Base-by-base conservation (phyloP, 2,888 invertebrate genomes). In the Idaea dimidiata region DNA sequence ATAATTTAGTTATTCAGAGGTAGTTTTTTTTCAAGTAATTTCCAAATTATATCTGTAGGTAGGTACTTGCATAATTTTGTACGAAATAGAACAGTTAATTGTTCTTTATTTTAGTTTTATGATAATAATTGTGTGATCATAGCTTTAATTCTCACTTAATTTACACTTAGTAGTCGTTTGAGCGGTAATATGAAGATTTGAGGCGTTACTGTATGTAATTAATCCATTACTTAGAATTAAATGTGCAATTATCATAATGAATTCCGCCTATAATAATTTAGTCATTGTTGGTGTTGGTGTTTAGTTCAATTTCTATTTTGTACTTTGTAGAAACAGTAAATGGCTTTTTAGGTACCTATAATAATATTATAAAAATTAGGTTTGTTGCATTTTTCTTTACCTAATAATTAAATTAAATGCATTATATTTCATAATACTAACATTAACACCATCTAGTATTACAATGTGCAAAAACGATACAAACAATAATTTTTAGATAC, bases 1-100 rank as follows among this genome's bases (percentile, higher is more conserved):
- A 67, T 72, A 73, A 78, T 77, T 75, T 72, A 72, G 72, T 69
- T 18, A 66, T 70, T 70, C 68, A 72, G 65, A 63, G 63, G 68
- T 62, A 14, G 60, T 62, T 54, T 65, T 54, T 65, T 43, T 43
- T 43, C 43, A 43, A 43, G 0, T 7, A 43, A 10, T 43, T 43
- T 43, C 10, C n/a, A 57, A 56, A 57, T 63, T 64, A 43, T 43
- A 8, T 43, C 43, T 43, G 43, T 43, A 24, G 24, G 24, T 24
- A n/a, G n/a, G n/a, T 24, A 43, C 43, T 43, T 43, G 43, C 43
- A 43, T 43, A 43, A 43, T 43, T 43, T 43, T 43, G 43, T 43
- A 43, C 43, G 43, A 7, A 14, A 8, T 43, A 43, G 43, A 43
- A 43, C 14, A 43, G 10, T 43, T 43, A 43, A 43, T 43, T 8